phyloP scores from a whole-genome alignment of 2,888 invertebrate species.

The Dioctria rufipes region DNA sequence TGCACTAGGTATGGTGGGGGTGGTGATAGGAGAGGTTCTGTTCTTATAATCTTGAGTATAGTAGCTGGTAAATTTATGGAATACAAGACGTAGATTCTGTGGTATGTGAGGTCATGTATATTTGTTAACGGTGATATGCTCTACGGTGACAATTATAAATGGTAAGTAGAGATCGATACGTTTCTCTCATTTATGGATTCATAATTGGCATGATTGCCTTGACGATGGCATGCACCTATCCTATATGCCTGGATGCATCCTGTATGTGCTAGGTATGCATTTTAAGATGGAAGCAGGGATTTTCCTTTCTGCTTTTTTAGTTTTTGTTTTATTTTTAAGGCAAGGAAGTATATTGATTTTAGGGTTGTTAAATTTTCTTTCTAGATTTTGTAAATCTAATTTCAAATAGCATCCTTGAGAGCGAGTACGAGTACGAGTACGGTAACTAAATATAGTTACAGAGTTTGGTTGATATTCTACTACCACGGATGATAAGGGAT shows the following conservation, averaged over 20 bases:
- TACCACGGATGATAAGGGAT: too few species aligned
- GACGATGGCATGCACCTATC: too few species aligned
- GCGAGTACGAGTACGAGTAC: too few species aligned
- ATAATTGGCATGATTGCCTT: not conserved
- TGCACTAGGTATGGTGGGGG: not conserved
- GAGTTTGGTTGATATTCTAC: too few species aligned
- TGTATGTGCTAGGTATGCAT: not conserved
- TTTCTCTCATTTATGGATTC: not conserved
- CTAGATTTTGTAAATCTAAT: too few species aligned
- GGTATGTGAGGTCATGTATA: not conserved
- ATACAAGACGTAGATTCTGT: conserved; percentile 13
- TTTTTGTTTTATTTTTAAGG: too few species aligned
- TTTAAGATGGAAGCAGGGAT: not conserved
- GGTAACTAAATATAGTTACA: too few species aligned
- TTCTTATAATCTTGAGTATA: conserved; percentile 20
- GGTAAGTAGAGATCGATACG: conserved; percentile 15
- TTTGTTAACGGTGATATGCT: not conserved
- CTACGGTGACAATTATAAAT: not conserved
- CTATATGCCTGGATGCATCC: not conserved
- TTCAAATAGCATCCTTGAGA: too few species aligned
- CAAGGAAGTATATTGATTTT: too few species aligned
- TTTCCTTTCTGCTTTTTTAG: too few species aligned
- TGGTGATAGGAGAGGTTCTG: not conserved
- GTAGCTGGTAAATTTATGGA: conserved; percentile 22
- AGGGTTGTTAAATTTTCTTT: too few species aligned